Percentiles rank a stretch among this genome's conserved stretches.
phyloP scores from a whole-genome alignment of 1,140 invertebrate genomes.

The Homarus americanus region DNA sequence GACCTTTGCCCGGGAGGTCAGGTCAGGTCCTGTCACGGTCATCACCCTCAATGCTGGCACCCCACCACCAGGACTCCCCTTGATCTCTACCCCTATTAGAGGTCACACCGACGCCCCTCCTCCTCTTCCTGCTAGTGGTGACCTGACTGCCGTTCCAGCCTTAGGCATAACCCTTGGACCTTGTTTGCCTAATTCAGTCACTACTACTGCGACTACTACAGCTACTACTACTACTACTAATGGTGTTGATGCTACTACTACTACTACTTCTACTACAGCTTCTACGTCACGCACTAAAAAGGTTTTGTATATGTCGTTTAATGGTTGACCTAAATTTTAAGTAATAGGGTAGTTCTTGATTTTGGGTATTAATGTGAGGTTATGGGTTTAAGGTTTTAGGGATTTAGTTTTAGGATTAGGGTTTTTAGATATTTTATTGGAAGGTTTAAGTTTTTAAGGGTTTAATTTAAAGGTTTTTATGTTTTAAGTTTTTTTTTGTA shows the following conservation, averaged over 20 bases:
- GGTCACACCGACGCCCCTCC: not conserved
- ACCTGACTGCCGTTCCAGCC: not conserved
- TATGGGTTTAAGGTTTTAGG: not conserved
- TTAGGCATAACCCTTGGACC: not conserved
- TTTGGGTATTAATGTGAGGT: too few relatives aligned
- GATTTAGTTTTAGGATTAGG: too few relatives aligned
- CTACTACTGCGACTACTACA: not conserved
- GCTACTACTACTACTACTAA: not conserved
- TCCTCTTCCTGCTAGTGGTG: not conserved
- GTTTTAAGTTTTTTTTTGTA: too few relatives aligned
- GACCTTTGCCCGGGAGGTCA: slow-evolving; percentile 49
- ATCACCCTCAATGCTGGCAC: slow-evolving; percentile 51
- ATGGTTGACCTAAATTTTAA: too few relatives aligned
- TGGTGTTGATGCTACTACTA: not conserved
- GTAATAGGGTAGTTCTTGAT: too few relatives aligned
- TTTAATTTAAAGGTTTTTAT: too few relatives aligned
- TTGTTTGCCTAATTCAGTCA: not conserved
- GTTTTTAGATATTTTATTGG: too few relatives aligned
- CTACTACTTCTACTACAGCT: not conserved
- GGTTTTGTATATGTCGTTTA: not conserved
- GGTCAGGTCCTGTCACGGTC: slow-evolving; percentile 59
- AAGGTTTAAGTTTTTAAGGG: too few relatives aligned
- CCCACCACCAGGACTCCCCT: not conserved
- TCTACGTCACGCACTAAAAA: not conserved
- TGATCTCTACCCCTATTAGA: not conserved